Evolutionary conservation across 2,888 invertebrate genomes (phyloP), one percentile per base, ranked within the genome.

Genomic region (Patella depressa): DNA sequence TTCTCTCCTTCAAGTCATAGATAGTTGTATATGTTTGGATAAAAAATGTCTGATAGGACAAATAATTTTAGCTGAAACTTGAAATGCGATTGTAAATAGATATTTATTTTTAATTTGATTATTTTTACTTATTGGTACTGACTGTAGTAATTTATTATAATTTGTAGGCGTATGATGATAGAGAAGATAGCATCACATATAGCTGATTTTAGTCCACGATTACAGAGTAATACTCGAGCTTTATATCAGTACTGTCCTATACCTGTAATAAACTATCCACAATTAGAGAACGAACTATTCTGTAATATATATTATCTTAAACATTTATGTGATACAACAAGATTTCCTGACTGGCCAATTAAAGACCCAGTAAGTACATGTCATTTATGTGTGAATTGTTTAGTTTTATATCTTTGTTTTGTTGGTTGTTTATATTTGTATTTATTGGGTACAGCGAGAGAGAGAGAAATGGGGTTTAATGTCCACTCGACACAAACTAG

Each of bases 281-380:
- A 98, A 92, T 93, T 99, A 86, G 96, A 98, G 89, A 94, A 95
- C 87, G 99, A 99, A 93, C 94, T 99, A 76, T 99, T 99, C 94
- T 99, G 99, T 93, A 97, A 97, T 92, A 97, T 98, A 92, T 99
- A 98, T 93, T 99, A 99, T 92, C 93, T 99, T 89, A 94, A 98
- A 3, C 98, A 99, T 93, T 94, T 99, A 84, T 98, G 98, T 92
- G 98, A 99, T 92, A 95, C 94, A 9, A 93, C 85, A 53, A 89
- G 94, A 86, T 99, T 99, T 93, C 98, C 98, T 7, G 95, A 98
- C 91, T 99, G 99, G 99, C 97, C 98, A 3, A 98, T 99, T 90
- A 95, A 95, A 19, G 96, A 98, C 89, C 97, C 99, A 72, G 97
- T 98, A 91, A 93, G 94, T 92, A 75, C 71, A n/a, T 12, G 45